A percentile compares a stretch with the other conserved stretches of the same genome.
These are phyloP conservation scores for Parascotia fuliginaria DNA, from an alignment of 2,888 invertebrate species.

Conservation along the genomic window DNA sequence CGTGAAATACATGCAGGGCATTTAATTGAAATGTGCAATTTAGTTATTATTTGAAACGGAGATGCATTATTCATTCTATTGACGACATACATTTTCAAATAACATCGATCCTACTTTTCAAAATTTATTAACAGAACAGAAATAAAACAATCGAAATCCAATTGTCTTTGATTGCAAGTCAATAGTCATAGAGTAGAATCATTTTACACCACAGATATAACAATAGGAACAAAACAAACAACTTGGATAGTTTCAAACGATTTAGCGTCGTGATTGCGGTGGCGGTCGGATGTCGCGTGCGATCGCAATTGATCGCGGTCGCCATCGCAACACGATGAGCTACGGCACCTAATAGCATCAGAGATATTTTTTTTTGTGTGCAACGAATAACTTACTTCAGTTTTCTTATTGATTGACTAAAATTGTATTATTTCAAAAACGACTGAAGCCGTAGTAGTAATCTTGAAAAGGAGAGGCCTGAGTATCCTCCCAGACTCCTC, in stretches of 20 bases:
- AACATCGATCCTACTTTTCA: neutral
- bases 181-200: conserved; percentile 40
- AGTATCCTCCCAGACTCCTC: no score
- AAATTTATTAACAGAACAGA: neutral
- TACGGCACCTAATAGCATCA: conserved; percentile 27
- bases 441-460: no score
- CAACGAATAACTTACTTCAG: neutral
- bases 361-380: neutral
- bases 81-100: neutral
- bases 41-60: no score
- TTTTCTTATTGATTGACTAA: no score
- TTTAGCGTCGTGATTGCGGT: conserved; percentile 48
- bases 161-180: conserved; percentile 37
- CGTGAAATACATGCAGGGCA: no score
- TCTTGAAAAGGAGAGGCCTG: no score
- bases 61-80: no score
- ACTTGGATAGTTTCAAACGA: conserved; percentile 43
- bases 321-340: conserved; percentile 51
- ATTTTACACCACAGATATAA: conserved; percentile 48
- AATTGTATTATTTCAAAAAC: no score
- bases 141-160: conserved; percentile 18
- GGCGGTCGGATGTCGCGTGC: conserved; percentile 71
- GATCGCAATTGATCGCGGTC: conserved; percentile 52
- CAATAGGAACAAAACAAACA: conserved; percentile 50
- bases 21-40: no score